These are phyloP conservation scores for Gouania willdenowi DNA, from an alignment of 2,797 vertebrate genomes.

Conservation along the genomic window DNA sequence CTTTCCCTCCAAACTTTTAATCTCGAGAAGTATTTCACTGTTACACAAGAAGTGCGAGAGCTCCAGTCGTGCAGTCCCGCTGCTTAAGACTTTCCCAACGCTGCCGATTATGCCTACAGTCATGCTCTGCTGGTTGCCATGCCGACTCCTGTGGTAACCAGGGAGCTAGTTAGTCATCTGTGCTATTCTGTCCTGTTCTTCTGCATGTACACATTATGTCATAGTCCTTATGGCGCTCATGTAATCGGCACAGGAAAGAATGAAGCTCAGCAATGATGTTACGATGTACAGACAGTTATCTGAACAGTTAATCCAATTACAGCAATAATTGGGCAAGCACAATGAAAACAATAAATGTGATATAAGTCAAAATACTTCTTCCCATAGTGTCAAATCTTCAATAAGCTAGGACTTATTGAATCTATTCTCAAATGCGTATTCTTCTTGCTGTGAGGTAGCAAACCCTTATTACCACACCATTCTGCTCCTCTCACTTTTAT, in stretches of 20 bases:
- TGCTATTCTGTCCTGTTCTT: slow-evolving; percentile 11
- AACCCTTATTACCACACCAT: no score
- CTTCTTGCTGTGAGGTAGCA: no score
- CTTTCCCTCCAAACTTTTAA: background rate
- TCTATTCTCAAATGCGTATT: no score
- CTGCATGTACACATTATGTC: background rate
- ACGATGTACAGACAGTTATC: no score
- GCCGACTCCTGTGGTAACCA: slow-evolving; percentile 28
- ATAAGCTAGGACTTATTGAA: no score
- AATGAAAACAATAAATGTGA: no score
- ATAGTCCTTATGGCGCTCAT: background rate
- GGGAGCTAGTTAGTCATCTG: slow-evolving; percentile 41
- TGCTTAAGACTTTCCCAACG: slow-evolving; percentile 22
- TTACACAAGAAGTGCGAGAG: slow-evolving; percentile 3
- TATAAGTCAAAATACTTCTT: no score
- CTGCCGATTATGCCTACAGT: slow-evolving; percentile 20
- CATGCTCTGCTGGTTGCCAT: slow-evolving; percentile 43
- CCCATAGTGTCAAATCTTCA: no score
- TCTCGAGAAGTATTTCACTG: slow-evolving; percentile 3
- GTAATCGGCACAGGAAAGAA: background rate
- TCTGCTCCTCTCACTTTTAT: no score
- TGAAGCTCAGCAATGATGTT: no score
- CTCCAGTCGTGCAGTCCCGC: slow-evolving; percentile 4
- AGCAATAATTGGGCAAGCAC: no score
- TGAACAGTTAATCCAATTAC: no score